These are phyloP conservation scores for Athetis lepigone DNA, from an alignment of 2,888 invertebrate genomes.

Conservation along the genomic window DNA sequence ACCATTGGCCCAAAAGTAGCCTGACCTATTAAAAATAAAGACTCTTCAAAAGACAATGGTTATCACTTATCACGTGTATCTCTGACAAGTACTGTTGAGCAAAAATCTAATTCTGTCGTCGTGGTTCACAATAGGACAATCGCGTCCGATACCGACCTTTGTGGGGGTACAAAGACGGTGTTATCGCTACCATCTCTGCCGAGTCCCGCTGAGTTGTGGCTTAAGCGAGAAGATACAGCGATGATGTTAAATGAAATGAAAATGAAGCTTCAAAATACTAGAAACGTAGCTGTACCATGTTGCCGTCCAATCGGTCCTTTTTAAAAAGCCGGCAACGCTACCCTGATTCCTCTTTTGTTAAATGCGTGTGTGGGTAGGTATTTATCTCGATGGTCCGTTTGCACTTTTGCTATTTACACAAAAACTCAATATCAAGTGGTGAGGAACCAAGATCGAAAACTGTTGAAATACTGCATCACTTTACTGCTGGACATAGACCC, in stretches of 20 bases:
- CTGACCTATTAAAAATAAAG: constrained; percentile 30
- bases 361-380: too few species aligned
- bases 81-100: constrained; percentile 56
- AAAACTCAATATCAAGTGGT: too few species aligned
- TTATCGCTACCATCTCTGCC: constrained; percentile 78
- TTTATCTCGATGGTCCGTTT: too few species aligned
- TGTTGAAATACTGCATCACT: too few species aligned
- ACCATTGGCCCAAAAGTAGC: background rate
- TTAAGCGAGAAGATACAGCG: constrained; percentile 60
- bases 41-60: constrained; percentile 26
- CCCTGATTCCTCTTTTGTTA: too few species aligned
- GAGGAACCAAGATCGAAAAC: too few species aligned
- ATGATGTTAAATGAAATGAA: background rate
- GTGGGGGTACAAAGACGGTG: constrained; percentile 77
- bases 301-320: too few species aligned
- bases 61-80: constrained; percentile 39
- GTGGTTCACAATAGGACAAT: constrained; percentile 69
- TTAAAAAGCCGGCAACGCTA: too few species aligned
- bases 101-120: constrained; percentile 69
- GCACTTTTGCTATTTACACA: too few species aligned
- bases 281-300: too few species aligned
- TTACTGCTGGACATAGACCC: too few species aligned
- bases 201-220: constrained; percentile 58
- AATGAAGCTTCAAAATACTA: background rate
- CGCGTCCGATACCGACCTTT: constrained; percentile 80